These are phyloP conservation scores for Siderastrea siderea DNA, from an alignment of 92 coral and sea anemone species.

Conservation along the genomic window DNA sequence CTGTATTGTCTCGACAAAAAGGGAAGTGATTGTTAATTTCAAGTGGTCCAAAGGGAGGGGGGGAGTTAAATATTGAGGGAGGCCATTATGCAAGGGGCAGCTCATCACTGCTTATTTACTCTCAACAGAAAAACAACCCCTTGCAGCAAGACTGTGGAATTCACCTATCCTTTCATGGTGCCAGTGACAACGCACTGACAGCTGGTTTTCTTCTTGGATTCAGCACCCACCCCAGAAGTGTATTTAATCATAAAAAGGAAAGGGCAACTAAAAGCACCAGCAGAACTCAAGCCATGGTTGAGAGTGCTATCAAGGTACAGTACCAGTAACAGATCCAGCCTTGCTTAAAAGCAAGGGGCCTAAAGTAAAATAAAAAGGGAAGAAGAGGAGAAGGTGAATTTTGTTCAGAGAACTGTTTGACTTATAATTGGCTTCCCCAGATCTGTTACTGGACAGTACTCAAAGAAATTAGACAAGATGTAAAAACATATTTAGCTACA, in stretches of 20 bases:
- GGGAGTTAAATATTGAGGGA: too few relatives aligned
- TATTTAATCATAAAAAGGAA: constrained; percentile 25
- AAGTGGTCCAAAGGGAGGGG: too few relatives aligned
- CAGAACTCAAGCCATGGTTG: not conserved
- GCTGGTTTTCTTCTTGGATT: constrained; percentile 46
- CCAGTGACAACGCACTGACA: constrained; percentile 43
- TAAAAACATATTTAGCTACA: too few relatives aligned
- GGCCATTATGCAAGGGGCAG: not conserved
- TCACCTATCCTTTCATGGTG: constrained; percentile 24
- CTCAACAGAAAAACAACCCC: constrained; percentile 51
- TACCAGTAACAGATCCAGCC: too few relatives aligned
- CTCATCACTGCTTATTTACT: not conserved
- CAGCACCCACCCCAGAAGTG: constrained; percentile 58
- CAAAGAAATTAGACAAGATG: too few relatives aligned
- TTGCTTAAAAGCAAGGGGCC: too few relatives aligned
- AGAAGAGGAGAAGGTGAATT: too few relatives aligned
- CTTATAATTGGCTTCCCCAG: too few relatives aligned
- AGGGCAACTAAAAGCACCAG: constrained; percentile 37
- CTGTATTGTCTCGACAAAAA: too few relatives aligned
- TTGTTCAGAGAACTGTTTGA: too few relatives aligned
- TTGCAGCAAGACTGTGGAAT: constrained; percentile 54
- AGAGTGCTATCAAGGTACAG: constrained; percentile 22
- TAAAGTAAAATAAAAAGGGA: not conserved
- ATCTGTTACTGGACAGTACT: too few relatives aligned
- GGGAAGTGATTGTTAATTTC: too few relatives aligned